Evolutionary conservation across 2,888 invertebrate genomes (phyloP).

Genomic region (Chalcosyrphus nemorum): DNA sequence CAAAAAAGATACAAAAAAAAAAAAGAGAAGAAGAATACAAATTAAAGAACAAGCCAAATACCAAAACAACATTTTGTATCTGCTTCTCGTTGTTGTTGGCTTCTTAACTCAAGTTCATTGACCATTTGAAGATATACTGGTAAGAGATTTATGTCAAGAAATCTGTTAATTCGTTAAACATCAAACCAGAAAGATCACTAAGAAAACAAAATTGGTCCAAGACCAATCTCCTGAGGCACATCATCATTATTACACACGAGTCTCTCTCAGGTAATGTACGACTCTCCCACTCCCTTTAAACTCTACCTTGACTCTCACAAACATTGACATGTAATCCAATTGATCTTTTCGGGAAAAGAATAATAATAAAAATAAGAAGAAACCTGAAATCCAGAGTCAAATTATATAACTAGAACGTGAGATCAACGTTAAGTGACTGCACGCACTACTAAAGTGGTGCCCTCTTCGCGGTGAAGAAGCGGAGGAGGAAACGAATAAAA

Average conservation of each 20-base stretch:
- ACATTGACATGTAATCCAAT: conserved; percentile 65
- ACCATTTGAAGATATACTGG: conserved; percentile 52
- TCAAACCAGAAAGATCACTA: neutral
- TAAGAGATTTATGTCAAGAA: conserved; percentile 44
- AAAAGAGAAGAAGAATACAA: neutral
- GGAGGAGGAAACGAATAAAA: conserved; percentile 3
- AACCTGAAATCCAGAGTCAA: conserved; percentile 48
- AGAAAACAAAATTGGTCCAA: conserved; percentile 21
- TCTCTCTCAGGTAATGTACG: conserved; percentile 6
- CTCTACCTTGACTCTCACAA: neutral
- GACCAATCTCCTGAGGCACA: conserved; percentile 42
- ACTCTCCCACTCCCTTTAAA: conserved; percentile 19
- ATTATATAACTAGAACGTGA: conserved; percentile 70
- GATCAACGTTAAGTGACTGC: conserved; percentile 68
- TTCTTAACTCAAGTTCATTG: conserved; percentile 57
- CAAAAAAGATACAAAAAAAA: conserved; percentile 39
- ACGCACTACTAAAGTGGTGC: conserved; percentile 56
- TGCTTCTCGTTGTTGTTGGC: neutral
- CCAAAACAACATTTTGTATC: conserved; percentile 21
- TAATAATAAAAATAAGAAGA: conserved; percentile 1
- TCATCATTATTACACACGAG: neutral
- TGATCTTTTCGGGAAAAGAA: conserved; percentile 45
- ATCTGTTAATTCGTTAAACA: conserved; percentile 29
- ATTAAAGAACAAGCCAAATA: conserved; percentile 18
- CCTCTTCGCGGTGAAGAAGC: neutral